Evolutionary conservation across 2,888 invertebrate species (phyloP), one percentile per base, ranked within the genome.

Genomic region (Apamea crenata): DNA sequence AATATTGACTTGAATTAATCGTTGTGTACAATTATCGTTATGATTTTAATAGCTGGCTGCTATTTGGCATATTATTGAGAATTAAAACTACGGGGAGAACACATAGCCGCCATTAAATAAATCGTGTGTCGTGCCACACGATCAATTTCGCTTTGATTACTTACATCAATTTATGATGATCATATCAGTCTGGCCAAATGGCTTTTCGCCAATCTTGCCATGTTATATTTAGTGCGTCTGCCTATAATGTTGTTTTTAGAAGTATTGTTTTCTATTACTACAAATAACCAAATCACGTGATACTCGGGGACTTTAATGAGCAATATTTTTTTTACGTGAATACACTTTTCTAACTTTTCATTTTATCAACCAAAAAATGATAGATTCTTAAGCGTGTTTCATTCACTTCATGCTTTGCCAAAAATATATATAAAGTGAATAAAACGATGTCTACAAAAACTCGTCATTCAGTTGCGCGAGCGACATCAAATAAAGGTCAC

Each of bases 141-240:
- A 83, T 84, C 80, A 85, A 88, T 87, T 84, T 84, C 77, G 81
- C 81, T 85, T 79, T 84, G 87, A 90, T 90, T 89, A 80, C 87
- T 90, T 89, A 80, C 87, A 79, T 83, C 75, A 81, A 90, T 89
- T 87, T 87, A 86, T 82, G 86, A 82, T 81, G 84, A 86, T 87
- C 77, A 83, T 90, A 89, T 90, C 86, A 79, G 80, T 77, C 50
- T 77, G 68, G 61, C 76, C 74, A 84, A 87, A 88, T 86, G 85
- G 86, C 84, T 84, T 77, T 83, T 89, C 83, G 79, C 85, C 87
- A 84, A 85, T 86, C 74, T 75, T 75, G 53, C 1, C 61, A 68
- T 65, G 72, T 72, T 14, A n/a, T 36, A 68, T 56, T 47, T 25
- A 72, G 36, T 59, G 44, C 44, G n/a, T 63, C 78, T 56, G 7